Conservation (phyloP, 2,113 vertebrate genomes). For the Scatophagus argus region DNA sequence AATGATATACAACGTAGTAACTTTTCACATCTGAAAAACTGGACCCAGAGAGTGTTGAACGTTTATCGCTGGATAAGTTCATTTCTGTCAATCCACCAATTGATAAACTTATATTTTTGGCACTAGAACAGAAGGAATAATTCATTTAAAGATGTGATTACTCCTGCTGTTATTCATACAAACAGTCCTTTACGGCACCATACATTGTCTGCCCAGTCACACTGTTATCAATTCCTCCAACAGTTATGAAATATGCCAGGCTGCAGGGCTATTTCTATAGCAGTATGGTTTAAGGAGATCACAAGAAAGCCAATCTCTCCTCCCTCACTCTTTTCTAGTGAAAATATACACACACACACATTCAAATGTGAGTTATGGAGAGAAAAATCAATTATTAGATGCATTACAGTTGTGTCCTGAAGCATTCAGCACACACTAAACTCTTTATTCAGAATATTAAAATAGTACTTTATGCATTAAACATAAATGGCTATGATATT, state of each 20-base stretch:
- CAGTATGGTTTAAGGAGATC: conserved; percentile 44
- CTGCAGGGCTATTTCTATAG: conserved; percentile 43
- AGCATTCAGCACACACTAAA: conserved; percentile 12
- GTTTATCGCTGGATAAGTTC: not conserved
- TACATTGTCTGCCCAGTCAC: conserved; percentile 29
- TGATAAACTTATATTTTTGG: not conserved
- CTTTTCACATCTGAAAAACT: not conserved
- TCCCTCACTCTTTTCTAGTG: not conserved
- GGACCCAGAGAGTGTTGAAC: not conserved
- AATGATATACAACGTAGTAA: not conserved
- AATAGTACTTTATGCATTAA: conserved; percentile 9
- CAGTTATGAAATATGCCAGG: conserved; percentile 26
- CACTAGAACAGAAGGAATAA: not conserved
- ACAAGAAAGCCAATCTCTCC: conserved; percentile 26
- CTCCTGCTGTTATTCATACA: not conserved
- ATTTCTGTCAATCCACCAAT: not conserved
- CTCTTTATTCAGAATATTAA: conserved; percentile 8
- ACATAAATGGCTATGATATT: not conserved
- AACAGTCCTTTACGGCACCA: not conserved
- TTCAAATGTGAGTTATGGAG: not conserved
- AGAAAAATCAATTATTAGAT: conserved; percentile 2
- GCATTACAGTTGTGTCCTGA: not conserved
- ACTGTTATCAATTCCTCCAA: conserved; percentile 38
- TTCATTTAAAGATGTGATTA: conserved; percentile 3
- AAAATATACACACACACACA: conserved; percentile 3